Evolutionary conservation across 2,888 invertebrate species (phyloP), one percentile per base, ranked within the genome.

Genomic region (Drosophila merina): DNA sequence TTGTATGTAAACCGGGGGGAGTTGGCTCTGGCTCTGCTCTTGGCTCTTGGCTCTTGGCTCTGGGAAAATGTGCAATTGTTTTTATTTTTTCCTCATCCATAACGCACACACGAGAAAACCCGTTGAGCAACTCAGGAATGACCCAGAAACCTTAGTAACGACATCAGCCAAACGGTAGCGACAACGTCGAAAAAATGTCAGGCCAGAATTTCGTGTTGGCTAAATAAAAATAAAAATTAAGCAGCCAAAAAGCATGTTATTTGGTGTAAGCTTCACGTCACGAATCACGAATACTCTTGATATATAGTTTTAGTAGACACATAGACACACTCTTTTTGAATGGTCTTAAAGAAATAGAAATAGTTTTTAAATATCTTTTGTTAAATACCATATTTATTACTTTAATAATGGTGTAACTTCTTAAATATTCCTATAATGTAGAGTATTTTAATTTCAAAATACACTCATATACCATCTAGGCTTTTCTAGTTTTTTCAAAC

Each of bases 21-120:
- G 45, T 31, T 36, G 9, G 25, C 14, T 20, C 20, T 20, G 20
- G 20, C 20, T 20, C 20, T 31, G 50, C 28, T 57, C 49, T 56
- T 63, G 48, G 38, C 40, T 12, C 67, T 87, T 14, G 14, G 50
- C 28, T 57, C 49, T 56, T 63, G 48, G 38, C 40, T 12, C 67
- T 87, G 87, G 79, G 84, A 84, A 84, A 81, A 76, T 79, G 75
- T 66, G 82, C 87, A 85, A 85, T 82, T 84, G 87, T 79, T 77
- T 73, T 76, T 55, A 55, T 60, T 51, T 55, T 33, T 51, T 38
- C 40, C 8, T 20, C 25, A 28, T 20, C 25, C 42, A 45, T 51
- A 33, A 56, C 60, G 62, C 44, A 69, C 68, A 59, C 44, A 64
- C 59, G 51, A 72, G 36, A 63, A 77, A 83, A 82, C 85, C 71